These are phyloP conservation scores for Netelia melanura DNA, from an alignment of 2,888 invertebrate genomes.

Conservation along the genomic window DNA sequence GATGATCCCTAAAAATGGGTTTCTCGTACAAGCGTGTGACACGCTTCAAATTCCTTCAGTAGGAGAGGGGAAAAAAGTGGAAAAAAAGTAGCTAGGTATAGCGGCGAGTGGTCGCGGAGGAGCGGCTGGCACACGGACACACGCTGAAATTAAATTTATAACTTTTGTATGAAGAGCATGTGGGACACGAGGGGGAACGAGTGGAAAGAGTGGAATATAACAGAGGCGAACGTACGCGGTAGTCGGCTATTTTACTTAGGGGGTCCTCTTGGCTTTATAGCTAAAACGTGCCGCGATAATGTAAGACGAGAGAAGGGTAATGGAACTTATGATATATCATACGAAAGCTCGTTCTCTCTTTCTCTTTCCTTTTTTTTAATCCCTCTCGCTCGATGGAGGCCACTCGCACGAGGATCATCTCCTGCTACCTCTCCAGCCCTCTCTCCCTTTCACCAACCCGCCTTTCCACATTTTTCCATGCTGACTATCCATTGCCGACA, in stretches of 20 bases:
- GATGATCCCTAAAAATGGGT: constrained; percentile 39
- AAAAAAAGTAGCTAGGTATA: neutral
- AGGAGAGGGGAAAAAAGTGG: neutral
- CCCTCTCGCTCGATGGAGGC: constrained; percentile 36
- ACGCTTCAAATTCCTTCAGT: constrained; percentile 15
- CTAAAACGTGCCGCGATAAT: constrained; percentile 78
- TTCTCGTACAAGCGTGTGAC: constrained; percentile 14
- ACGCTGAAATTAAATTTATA: constrained; percentile 52
- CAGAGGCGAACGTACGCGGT: constrained; percentile 4
- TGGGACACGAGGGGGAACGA: constrained; percentile 37
- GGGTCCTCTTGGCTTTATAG: constrained; percentile 71
- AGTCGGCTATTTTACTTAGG: constrained; percentile 74
- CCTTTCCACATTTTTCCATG: neutral
- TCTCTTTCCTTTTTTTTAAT: constrained; percentile 29
- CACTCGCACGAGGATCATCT: constrained; percentile 60
- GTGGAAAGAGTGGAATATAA: neutral
- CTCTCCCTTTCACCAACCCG: neutral
- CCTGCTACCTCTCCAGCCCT: constrained; percentile 28
- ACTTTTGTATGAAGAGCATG: constrained; percentile 51
- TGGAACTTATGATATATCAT: constrained; percentile 80
- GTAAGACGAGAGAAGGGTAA: constrained; percentile 75
- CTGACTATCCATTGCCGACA: constrained; percentile 10
- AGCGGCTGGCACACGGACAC: constrained; percentile 34
- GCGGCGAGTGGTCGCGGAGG: constrained; percentile 11
- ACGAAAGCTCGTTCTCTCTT: constrained; percentile 42